Conservation (phyloP, 2,888 invertebrate species). For the Tiliacea citrago region DNA sequence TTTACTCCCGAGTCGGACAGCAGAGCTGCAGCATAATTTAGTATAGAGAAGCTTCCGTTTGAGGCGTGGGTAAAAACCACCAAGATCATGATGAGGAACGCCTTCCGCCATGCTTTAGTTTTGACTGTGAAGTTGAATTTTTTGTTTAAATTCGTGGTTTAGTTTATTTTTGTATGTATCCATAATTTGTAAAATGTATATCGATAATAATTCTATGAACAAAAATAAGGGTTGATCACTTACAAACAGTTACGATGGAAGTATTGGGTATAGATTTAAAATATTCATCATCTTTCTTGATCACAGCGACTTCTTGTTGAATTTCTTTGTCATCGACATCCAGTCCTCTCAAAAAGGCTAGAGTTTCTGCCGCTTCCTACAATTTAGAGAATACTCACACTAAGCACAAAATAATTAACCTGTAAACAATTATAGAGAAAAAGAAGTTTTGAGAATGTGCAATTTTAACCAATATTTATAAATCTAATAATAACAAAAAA, state of each 20-base stretch:
- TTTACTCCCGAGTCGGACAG: constrained; percentile 67
- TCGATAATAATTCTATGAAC: background rate
- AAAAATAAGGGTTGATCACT: constrained; percentile 57
- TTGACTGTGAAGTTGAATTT: constrained; percentile 68
- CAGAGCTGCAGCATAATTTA: constrained; percentile 73
- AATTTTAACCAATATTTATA: background rate
- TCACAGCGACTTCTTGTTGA: constrained; percentile 71
- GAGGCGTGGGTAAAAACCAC: constrained; percentile 64
- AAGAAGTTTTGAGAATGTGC: constrained; percentile 8
- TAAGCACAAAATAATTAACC: constrained; percentile 11
- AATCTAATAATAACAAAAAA: background rate
- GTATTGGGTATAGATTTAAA: constrained; percentile 76
- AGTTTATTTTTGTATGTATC: background rate
- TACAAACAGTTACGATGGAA: constrained; percentile 76
- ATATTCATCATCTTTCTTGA: constrained; percentile 74
- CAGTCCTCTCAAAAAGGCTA: constrained; percentile 77
- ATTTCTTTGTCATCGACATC: constrained; percentile 72
- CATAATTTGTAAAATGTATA: background rate
- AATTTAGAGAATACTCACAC: constrained; percentile 49
- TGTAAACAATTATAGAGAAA: constrained; percentile 25
- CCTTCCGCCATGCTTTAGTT: constrained; percentile 73
- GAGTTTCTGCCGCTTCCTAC: constrained; percentile 74
- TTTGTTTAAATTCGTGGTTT: background rate
- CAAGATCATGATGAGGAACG: constrained; percentile 65
- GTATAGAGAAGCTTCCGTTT: constrained; percentile 71